These are phyloP conservation scores for Scrobipalpa costella DNA, from an alignment of 2,888 invertebrate genomes.

Conservation along the genomic window DNA sequence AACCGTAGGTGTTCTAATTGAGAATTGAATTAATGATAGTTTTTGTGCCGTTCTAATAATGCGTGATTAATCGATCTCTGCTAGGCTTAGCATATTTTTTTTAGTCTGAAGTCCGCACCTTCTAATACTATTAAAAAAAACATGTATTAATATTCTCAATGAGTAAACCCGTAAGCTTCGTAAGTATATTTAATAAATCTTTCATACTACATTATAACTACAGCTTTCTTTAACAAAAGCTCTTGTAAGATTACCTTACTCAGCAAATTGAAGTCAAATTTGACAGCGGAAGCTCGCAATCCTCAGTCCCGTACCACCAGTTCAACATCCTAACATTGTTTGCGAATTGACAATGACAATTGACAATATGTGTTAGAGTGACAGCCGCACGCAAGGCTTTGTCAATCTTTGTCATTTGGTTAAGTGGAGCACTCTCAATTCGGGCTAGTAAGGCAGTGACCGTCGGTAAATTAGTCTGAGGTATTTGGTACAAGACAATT, in stretches of 20 bases:
- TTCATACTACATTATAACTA: no score
- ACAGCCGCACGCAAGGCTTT: conserved; percentile 35
- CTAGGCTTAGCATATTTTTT: background rate
- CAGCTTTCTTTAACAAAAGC: no score
- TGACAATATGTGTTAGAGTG: conserved; percentile 48
- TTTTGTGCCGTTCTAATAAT: background rate
- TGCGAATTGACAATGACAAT: conserved; percentile 44
- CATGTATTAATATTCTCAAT: no score
- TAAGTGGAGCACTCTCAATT: conserved; percentile 43
- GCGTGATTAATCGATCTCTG: conserved; percentile 1
- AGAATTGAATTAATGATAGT: conserved; percentile 7
- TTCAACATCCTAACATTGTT: conserved; percentile 29
- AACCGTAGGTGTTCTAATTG: conserved; percentile 6
- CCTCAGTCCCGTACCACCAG: background rate
- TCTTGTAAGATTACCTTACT: background rate
- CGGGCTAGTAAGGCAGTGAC: conserved; percentile 36
- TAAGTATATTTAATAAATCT: no score
- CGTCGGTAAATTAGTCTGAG: conserved; percentile 17
- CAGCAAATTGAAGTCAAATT: background rate
- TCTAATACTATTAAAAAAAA: no score
- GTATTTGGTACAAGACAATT: conserved; percentile 18
- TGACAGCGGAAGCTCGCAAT: background rate
- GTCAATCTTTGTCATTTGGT: conserved; percentile 44
- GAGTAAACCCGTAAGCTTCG: no score
- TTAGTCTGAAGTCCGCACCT: background rate